Percentiles rank a stretch among this genome's conserved stretches.
These are phyloP conservation scores for Penaeus monodon DNA, from an alignment of 2,888 invertebrate species.

Conservation along the genomic window DNA sequence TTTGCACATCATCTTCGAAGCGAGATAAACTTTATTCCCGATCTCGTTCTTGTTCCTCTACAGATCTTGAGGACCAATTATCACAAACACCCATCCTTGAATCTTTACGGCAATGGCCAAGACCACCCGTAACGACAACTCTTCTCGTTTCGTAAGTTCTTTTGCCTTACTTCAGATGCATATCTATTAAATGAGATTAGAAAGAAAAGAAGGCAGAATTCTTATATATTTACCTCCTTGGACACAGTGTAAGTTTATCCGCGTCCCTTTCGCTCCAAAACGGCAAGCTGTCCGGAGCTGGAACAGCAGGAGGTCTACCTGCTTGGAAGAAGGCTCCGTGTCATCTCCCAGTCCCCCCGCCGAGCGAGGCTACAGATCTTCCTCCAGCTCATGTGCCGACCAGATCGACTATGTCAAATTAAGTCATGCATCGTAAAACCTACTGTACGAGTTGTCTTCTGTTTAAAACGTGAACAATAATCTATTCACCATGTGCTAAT, in stretches of 20 bases:
- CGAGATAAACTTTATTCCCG: no score
- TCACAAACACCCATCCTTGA: constrained; percentile 99
- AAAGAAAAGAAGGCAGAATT: no score
- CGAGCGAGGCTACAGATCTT: constrained; percentile 99
- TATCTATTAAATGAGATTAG: no score
- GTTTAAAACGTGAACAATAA: no score
- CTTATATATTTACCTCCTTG: constrained; percentile 77
- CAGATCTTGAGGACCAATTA: constrained; percentile 98
- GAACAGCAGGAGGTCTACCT: constrained; percentile 99
- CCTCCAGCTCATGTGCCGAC: constrained; percentile 93
- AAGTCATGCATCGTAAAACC: background rate
- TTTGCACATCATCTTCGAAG: no score
- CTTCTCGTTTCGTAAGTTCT: constrained; percentile 98
- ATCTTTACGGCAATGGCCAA: constrained; percentile 99
- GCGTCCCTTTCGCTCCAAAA: constrained; percentile 99
- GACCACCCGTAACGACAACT: constrained; percentile 99
- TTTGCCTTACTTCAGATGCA: background rate
- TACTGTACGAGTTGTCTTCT: no score
- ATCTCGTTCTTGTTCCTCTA: no score
- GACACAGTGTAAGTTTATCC: constrained; percentile 98
- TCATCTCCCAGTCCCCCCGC: constrained; percentile 98
- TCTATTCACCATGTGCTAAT: no score
- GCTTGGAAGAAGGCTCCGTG: constrained; percentile 99
- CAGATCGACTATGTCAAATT: constrained; percentile 35
- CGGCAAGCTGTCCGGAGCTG: constrained; percentile 99